phyloP scores from a whole-genome alignment of 2,797 vertebrate species.

The Poecile montanus region DNA sequence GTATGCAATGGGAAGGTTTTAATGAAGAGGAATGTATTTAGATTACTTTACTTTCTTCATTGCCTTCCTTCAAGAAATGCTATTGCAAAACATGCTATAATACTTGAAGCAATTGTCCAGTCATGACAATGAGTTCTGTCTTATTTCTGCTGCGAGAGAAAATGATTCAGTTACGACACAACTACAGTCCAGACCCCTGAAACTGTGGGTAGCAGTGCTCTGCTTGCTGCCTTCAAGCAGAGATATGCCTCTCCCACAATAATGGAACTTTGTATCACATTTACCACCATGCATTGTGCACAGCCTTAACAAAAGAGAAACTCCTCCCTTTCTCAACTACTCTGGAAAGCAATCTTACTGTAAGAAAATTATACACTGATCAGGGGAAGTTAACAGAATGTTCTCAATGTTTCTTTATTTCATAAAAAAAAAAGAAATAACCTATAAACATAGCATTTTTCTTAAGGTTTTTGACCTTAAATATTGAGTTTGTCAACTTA shows the following conservation, averaged over 20 bases:
- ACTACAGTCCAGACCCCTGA: not conserved
- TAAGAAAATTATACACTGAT: not conserved
- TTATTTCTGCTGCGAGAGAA: not conserved
- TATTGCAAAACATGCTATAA: not conserved
- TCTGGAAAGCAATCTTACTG: not conserved
- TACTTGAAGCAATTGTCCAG: not conserved
- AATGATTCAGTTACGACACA: not conserved
- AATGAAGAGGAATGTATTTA: not conserved
- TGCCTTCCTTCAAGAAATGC: not conserved
- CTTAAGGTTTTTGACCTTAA: constrained; percentile 6
- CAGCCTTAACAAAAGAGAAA: not conserved
- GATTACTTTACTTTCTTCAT: not conserved
- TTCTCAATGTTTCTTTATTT: not conserved
- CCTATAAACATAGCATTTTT: constrained; percentile 9
- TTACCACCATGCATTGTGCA: not conserved
- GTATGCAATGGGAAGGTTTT: not conserved
- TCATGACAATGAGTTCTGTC: not conserved
- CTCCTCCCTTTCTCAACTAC: not conserved
- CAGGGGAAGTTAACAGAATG: constrained; percentile 35
- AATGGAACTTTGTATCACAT: not conserved
- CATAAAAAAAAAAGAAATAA: not conserved
- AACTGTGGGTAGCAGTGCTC: not conserved
- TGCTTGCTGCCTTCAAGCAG: not conserved
- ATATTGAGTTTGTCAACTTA: constrained; percentile 78
- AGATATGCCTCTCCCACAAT: not conserved